Conservation (phyloP, 2,888 invertebrate species). For the Sphaerophoria taeniata region DNA sequence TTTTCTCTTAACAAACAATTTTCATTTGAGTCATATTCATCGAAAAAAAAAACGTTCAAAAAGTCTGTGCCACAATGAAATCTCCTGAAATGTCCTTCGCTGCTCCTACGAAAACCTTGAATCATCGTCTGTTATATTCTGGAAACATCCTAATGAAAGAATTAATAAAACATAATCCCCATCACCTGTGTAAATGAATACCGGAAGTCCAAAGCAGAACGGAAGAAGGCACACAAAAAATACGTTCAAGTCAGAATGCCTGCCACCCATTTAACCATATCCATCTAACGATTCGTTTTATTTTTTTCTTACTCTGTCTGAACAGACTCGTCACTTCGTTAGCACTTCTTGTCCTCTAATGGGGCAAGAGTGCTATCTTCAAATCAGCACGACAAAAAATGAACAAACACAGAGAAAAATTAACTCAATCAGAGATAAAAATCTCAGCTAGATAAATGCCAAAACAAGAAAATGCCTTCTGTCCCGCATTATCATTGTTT, state of each 20-base stretch:
- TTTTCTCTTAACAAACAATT: no score
- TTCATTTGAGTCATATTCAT: no score
- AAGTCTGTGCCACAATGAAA: no score
- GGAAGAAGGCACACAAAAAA: background rate
- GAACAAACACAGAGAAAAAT: slow-evolving; percentile 39
- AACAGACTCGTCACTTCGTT: slow-evolving; percentile 61
- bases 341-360: slow-evolving; percentile 64
- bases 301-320: no score
- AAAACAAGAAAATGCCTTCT: slow-evolving; percentile 32
- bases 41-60: no score
- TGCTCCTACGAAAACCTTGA: no score
- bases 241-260: background rate
- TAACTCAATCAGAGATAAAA: slow-evolving; percentile 68
- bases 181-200: no score
- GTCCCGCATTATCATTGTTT: slow-evolving; percentile 45
- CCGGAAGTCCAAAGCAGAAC: no score
- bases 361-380: slow-evolving; percentile 46
- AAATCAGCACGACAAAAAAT: slow-evolving; percentile 12
- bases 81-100: no score
- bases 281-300: slow-evolving; percentile 50
- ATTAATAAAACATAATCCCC: no score
- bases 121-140: no score
- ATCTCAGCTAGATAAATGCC: slow-evolving; percentile 36
- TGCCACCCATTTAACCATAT: background rate
- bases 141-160: no score